Evolutionary conservation across 2,113 vertebrate species (phyloP), one percentile per base, ranked within the genome.

Genomic region (Ivindomyrus marchei): DNA sequence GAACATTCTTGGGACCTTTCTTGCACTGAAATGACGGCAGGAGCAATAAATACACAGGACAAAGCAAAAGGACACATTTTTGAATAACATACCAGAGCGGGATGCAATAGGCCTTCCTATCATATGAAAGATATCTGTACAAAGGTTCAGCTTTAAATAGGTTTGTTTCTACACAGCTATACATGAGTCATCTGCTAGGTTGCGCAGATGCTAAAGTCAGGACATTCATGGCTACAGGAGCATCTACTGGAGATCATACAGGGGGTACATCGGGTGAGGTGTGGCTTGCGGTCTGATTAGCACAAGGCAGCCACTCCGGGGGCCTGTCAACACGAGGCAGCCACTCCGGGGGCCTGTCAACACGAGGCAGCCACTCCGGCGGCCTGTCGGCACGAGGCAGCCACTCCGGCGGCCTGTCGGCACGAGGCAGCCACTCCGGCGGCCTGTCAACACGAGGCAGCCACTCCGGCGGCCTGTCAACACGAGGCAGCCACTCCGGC

Each of bases 81-180:
- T 39, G 24, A 58, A 62, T 45, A 39, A 42, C 24, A 77, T 42
- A 77, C 90, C 91, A 92, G 84, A 92, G 93, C 90, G 92, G 91
- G 90, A 93, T 49, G 90, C 90, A 90, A 86, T 92, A 91, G 92
- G 88, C 90, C 93, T 92, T 90, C 88, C 90, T 45, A 36, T 53
- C 52, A 19, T 91, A 92, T 92, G 89, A 89, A 92, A 0, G 91
- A 91, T 90, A 92, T 92, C 89, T 92, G 56, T 91, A 85, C 89
- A 90, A 56, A 74, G 77, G 24, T 90, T 39, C 56, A 87, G 85
- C 50, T 90, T 90, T 87, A 89, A 90, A 87, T 49, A 27, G 85
- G 88, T 39, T 88, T 27, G 90, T 92, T 89, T 91, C 93, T 93
- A 90, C 86, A 90, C 92, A 92, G 93, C 90, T 94, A 90, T 93